Evolutionary conservation across 1,140 invertebrate genomes (phyloP), one percentile per base, ranked within the genome.

Genomic region (Macrosteles quadrilineatus): DNA sequence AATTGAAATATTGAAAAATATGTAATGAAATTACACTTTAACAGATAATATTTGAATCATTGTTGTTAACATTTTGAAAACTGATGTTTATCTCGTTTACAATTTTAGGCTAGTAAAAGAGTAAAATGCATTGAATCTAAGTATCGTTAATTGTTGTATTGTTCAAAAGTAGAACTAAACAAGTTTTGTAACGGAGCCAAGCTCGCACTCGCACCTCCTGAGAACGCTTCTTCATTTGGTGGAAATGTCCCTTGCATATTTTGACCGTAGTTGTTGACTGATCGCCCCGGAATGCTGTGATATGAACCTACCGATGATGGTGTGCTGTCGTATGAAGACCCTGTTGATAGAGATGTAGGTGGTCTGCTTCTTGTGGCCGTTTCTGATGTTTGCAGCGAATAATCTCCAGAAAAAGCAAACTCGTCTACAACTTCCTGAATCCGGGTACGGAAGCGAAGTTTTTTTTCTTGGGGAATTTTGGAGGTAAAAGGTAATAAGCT

Each of bases 351-450:
- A n/a, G 36, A 12, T 27, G 62, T 3, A 65, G n/a, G n/a, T n/a
- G n/a, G 57, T 62, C 25, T 62, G 27, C 25, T 62, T 19, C 4
- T 53, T 62, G 57, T 27, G 3, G 25, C 9, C 29, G 19, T 14
- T 36, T 9, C 62, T 31, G 29, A 62, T 29, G 2, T 14, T 17
- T 62, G 27, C 12, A 23, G 19, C 27, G 21, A 65, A 65, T 12
- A 19, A 31, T 21, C 62, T n/a, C 2, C 14, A n/a, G 14, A 4
- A 32, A 30, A 69, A 64, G 68, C 55, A 63, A 69, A 69, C 55
- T 69, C 53, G 19, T 69, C 68, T 19, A 69, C 68, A 69, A 69
- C 68, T 63, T 69, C 9, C 32, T 62, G 68, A 62, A 69, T 43
- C 19, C 40, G 53, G 68, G 19, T 69, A 27, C 68, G 55, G 36